Evolutionary conservation across 2,113 vertebrate species (phyloP), one percentile per base, ranked within the genome.

Genomic region (Misgurnus mizolepis): DNA sequence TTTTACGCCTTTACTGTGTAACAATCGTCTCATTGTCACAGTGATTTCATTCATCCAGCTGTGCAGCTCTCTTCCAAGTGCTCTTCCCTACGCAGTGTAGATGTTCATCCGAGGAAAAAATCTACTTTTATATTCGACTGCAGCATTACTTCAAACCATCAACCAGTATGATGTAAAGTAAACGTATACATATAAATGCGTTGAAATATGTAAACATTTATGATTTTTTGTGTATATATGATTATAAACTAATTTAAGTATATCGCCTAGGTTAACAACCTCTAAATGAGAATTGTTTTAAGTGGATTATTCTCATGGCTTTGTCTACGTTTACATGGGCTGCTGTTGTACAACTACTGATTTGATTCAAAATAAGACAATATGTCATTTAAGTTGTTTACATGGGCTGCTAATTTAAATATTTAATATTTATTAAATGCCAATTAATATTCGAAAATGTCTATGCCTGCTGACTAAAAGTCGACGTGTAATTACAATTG

Each of bases 11-110:
- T 85, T 61, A 55, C 84, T 43, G 76, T 88, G 80, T 70, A 41
- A 83, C 80, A 84, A 83, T 76, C 80, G 76, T 87, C 56, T 87
- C 75, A 11, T 79, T 84, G 79, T 86, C 69, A 83, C 85, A 70
- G 87, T 86, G 49, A 22, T 73, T 66, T n/a, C 12, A 22, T 84
- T 87, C 82, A 82, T 76, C 85, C 87, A 85, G 81, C 55, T 83
- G 89, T 89, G 87, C 88, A 85, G 88, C 89, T 91, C 88, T 90
- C 86, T 77, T 90, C 83, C 80, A 93, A 93, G 93, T 94, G 92
- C 91, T 92, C 91, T 94, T 93, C 90, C 86, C 88, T 87, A 90
- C 84, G 89, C 82, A 85, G 86, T 74, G 76, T 76, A 86, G 78
- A 84, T 82, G 87, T 88, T 85, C 73, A 88, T 50, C 39, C 71